Evolutionary conservation across 1,140 invertebrate genomes (phyloP).

Genomic region (Solenopsis fugax): DNA sequence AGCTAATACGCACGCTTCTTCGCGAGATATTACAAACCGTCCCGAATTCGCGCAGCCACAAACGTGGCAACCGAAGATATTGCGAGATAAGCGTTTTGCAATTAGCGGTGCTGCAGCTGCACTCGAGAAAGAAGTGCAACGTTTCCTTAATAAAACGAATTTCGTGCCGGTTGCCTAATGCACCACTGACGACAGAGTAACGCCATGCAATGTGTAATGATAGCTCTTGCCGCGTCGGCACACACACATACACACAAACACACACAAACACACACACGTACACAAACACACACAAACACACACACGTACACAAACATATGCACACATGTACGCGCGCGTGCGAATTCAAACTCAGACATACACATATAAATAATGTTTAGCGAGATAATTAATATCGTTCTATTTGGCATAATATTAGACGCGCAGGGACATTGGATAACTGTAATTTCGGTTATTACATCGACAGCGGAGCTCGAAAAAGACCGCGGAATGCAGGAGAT

Average conservation of each 20-base stretch:
- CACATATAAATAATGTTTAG: constrained; percentile 64
- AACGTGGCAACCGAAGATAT: constrained; percentile 46
- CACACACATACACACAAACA: not conserved
- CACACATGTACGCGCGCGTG: not conserved
- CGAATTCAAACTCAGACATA: not conserved
- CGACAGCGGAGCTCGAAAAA: constrained; percentile 9
- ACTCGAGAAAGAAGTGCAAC: constrained; percentile 70
- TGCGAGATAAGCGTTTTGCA: constrained; percentile 75
- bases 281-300: not conserved
- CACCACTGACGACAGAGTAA: constrained; percentile 69
- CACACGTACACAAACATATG: not conserved
- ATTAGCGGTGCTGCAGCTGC: constrained; percentile 71
- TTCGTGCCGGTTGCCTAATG: constrained; percentile 69
- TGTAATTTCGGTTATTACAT: constrained; percentile 51
- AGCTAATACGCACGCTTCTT: constrained; percentile 45
- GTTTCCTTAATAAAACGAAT: constrained; percentile 75
- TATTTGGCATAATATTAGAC: constrained; percentile 58
- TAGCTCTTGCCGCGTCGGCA: constrained; percentile 67
- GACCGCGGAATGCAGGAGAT: constrained; percentile 7
- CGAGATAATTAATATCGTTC: constrained; percentile 70
- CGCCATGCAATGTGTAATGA: constrained; percentile 71
- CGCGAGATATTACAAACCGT: constrained; percentile 34
- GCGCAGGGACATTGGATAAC: not conserved
- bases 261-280: not conserved
- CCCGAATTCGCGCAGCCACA: constrained; percentile 54